A percentile compares a stretch with the other conserved stretches of the same genome.
Conservation (phyloP, 2,113 vertebrate species). For the Nesoenas mayeri region DNA sequence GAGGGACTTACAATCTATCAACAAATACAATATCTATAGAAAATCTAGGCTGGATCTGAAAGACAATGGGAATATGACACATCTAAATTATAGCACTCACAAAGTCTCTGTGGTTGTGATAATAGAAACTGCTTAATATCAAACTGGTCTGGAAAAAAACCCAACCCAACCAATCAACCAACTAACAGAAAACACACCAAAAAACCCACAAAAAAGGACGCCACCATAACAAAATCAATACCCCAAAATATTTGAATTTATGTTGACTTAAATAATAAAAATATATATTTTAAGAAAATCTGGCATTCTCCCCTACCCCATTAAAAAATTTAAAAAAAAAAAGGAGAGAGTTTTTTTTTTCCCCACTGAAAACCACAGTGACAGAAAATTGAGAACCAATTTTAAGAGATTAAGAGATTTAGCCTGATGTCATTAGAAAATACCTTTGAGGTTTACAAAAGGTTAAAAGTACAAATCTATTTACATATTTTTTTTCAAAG, state of each 20-base stretch:
- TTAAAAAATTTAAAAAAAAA: neutral
- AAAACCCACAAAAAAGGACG: neutral
- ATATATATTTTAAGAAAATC: neutral
- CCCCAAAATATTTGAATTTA: neutral
- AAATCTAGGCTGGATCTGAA: neutral
- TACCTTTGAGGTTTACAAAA: neutral
- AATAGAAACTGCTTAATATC: neutral
- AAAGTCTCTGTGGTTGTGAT: neutral
- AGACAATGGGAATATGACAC: neutral
- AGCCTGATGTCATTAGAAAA: neutral
- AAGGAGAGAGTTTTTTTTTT: neutral
- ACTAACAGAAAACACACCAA: too few relatives aligned
- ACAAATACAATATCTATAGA: neutral
- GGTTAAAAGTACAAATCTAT: neutral
- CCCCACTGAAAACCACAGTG: neutral
- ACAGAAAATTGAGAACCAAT: neutral
- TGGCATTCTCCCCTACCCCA: neutral
- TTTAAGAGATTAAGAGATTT: neutral
- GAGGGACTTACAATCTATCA: neutral
- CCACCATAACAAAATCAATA: neutral
- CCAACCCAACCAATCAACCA: too few relatives aligned
- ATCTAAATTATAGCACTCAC: neutral
- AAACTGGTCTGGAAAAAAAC: neutral
- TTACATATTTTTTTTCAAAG: neutral
- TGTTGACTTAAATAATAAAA: neutral